A percentile compares a stretch with the other conserved stretches of the same genome.
phyloP scores from a whole-genome alignment of 2,888 invertebrate genomes.

The Caenorhabditis parvicauda region DNA sequence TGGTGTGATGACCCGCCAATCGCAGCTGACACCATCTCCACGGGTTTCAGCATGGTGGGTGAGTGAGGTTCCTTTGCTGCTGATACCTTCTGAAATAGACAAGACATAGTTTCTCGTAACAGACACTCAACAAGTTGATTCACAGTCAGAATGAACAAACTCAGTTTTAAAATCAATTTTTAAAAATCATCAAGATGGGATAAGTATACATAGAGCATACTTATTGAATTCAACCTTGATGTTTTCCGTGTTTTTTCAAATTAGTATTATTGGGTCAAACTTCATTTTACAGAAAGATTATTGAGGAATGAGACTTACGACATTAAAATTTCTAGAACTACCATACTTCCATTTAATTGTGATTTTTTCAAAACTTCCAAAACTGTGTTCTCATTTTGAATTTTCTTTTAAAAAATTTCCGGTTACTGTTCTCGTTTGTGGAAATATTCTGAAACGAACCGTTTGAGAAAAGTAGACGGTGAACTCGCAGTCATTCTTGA shows the following conservation, averaged over 20 bases:
- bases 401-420: not conserved
- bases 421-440: not conserved
- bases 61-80: constrained; percentile 18
- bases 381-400: not conserved
- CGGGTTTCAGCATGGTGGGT: constrained; percentile 36
- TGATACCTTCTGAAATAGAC: no score
- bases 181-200: no score
- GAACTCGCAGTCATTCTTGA: constrained; percentile 84
- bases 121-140: constrained; percentile 8
- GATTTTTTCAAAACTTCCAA: no score
- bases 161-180: no score
- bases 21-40: constrained; percentile 41
- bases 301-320: not conserved
- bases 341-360: no score
- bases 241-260: no score
- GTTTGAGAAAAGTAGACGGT: constrained; percentile 63
- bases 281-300: constrained; percentile 23
- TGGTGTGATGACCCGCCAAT: constrained; percentile 26
- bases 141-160: no score
- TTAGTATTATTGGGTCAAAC: no score
- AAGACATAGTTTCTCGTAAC: no score
- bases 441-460: constrained; percentile 49
- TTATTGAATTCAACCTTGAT: no score
- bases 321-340: no score
- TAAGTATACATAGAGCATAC: no score